phyloP scores from a whole-genome alignment of 2,797 vertebrate species.

The Chloroceryle inda region DNA sequence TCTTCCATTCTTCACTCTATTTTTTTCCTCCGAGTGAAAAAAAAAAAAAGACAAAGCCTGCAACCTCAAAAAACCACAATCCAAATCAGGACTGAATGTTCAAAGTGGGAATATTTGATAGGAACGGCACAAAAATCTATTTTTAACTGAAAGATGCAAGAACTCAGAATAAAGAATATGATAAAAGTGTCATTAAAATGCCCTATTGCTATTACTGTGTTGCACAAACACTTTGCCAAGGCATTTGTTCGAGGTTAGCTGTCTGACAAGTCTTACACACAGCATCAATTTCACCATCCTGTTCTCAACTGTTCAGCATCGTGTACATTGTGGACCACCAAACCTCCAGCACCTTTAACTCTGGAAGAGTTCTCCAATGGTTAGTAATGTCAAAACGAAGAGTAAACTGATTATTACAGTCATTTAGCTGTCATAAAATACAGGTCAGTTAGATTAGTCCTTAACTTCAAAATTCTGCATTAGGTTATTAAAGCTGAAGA shows the following conservation, averaged over 20 bases:
- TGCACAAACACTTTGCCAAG: not conserved
- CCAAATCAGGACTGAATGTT: not conserved
- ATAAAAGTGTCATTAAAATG: not conserved
- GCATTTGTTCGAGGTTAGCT: not conserved
- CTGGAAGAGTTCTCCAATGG: not conserved
- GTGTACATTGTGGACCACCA: not conserved
- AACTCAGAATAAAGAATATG: not conserved
- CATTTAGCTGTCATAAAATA: not conserved
- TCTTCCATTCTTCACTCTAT: not conserved
- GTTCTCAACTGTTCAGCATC: not conserved
- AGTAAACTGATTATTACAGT: not conserved
- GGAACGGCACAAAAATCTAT: not conserved
- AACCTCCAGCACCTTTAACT: not conserved
- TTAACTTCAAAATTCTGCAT: not conserved
- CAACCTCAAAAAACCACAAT: not conserved
- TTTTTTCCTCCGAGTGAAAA: not conserved
- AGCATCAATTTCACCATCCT: not conserved
- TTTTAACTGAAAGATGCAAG: not conserved
- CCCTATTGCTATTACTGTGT: not conserved
- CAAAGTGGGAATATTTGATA: not conserved
- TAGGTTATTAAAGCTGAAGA: constrained; percentile 4
- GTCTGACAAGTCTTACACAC: not conserved
- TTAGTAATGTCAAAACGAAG: not conserved
- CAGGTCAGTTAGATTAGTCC: not conserved
- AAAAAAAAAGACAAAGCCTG: not conserved